These are phyloP conservation scores for Urocolius indicus DNA, from an alignment of 2,113 vertebrate species.

Conservation along the genomic window DNA sequence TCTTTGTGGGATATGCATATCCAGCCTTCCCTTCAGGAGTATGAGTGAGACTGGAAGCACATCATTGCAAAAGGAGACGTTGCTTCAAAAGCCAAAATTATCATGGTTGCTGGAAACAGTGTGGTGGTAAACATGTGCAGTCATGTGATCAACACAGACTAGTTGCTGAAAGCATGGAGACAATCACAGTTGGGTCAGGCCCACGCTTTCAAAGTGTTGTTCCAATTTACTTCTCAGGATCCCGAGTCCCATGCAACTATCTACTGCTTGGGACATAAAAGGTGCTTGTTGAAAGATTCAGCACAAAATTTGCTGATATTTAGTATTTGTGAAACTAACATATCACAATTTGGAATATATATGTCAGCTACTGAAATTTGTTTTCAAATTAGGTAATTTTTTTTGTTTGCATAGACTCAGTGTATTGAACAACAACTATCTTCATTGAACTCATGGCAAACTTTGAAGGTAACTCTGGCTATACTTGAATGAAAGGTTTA, in stretches of 20 bases:
- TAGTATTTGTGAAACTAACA: background rate
- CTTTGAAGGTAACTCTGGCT: background rate
- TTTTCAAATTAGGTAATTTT: background rate
- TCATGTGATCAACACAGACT: background rate
- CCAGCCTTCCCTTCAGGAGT: background rate
- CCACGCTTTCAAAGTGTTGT: background rate
- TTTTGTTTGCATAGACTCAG: background rate
- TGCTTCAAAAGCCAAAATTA: background rate
- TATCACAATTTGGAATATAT: background rate
- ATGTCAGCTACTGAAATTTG: background rate
- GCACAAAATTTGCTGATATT: background rate
- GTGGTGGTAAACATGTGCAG: background rate
- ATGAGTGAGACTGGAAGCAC: background rate
- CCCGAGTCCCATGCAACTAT: rapidly evolving
- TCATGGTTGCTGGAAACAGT: background rate
- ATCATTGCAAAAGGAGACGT: background rate
- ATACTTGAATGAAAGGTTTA: background rate
- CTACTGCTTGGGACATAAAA: background rate
- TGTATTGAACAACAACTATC: background rate
- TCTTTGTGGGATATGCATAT: background rate
- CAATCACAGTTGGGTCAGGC: background rate
- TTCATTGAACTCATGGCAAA: background rate
- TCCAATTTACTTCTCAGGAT: background rate
- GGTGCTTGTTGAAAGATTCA: background rate
- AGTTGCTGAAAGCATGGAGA: background rate